Evolutionary conservation across 1,140 invertebrate genomes (phyloP), one percentile per base, ranked within the genome.

Genomic region (Aphaenogaster ashmeadi): DNA sequence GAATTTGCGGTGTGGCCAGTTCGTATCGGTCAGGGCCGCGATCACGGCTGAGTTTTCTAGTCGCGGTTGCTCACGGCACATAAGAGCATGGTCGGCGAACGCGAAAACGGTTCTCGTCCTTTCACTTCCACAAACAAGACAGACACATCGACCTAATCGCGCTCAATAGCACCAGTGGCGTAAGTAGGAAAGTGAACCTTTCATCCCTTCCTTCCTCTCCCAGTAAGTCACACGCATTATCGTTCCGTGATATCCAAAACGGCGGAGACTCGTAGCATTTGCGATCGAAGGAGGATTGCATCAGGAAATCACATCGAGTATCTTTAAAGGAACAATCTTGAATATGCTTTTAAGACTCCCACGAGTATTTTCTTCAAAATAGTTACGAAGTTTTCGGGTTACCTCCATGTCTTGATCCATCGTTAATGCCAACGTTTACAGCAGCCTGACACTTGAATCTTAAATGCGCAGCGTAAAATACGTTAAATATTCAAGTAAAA

Each of bases 61-160:
- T 77, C 79, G 81, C 80, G 71, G 47, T 36, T 64, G 47, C 50
- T 38, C 56, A 52, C 56, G 52, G 52, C 60, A 62, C 58, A 60
- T 67, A 85, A 21, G 11, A 88, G n/a, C 38, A 47, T 11, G 52
- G 27, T 64, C 80, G 18, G 44, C 52, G 41, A 78, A 80, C 69
- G 89, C 71, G 80, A 90, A 77, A 90, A 83, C 89, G 21, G 72
- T 81, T 86, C 83, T 77, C 62, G 84, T 90, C 87, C 89, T 89
- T 90, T 90, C 89, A 90, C 89, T 90, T 83, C 58, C 71, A 87
- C 89, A 80, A 89, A 89, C 74, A 66, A 89, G 58, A 69, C 66
- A 72, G 86, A 80, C 69, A 90, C 84, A 67, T 69, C 77, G 71
- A 62, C 78, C 78, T 71, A 77, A 81, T 90, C 47, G 72, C 56